Base-by-base conservation (phyloP, 1,140 invertebrate species). In the Neodiprion virginianus region DNA sequence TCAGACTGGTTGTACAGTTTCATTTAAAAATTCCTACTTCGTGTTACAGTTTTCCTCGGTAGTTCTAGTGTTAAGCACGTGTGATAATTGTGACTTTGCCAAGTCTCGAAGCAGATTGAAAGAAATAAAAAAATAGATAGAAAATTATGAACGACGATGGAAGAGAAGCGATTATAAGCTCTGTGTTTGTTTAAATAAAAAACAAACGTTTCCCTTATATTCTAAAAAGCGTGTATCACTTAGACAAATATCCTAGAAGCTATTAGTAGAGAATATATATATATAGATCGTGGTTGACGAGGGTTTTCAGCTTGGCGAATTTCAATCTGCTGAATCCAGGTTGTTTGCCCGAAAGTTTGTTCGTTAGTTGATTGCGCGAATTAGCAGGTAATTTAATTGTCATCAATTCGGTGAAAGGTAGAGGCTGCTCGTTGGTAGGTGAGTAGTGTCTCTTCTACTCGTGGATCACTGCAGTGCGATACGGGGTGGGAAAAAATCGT, bases 341-440 rank as follows among this genome's bases (percentile, higher is more conserved):
- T 61, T 72, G 73, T 81, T 78, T 76, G 53, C 28, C 1, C 17
- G 65, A 77, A 61, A 81, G 53, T 81, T 79, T 53, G 49, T 68
- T 4, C 71, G 61, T 78, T 77, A 78, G 73, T 77, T 71, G 74
- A 77, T 77, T 65, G 74, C 48, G 48, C 66, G 68, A 71, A 48
- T 75, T 76, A 77, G 67, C 48, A 61, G 48, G 17, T 28, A 49
- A 74, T 61, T 72, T 77, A 49, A 47, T 74, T 40, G 69, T n/a
- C 7, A 10, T 21, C 53, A 12, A 73, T 75, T 76, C 67, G 53
- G 71, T 23, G 50, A 40, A 69, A 28, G 23, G 40, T n/a, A 28
- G 48, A 72, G 28, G 28, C 28, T 40, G 28, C 28, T 40, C 28
- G 28, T 40, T 40, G 28, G 28, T 40, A 3, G 28, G 28, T 40